Conservation (phyloP, 1,140 invertebrate species). For the Trialeurodes vaporariorum region DNA sequence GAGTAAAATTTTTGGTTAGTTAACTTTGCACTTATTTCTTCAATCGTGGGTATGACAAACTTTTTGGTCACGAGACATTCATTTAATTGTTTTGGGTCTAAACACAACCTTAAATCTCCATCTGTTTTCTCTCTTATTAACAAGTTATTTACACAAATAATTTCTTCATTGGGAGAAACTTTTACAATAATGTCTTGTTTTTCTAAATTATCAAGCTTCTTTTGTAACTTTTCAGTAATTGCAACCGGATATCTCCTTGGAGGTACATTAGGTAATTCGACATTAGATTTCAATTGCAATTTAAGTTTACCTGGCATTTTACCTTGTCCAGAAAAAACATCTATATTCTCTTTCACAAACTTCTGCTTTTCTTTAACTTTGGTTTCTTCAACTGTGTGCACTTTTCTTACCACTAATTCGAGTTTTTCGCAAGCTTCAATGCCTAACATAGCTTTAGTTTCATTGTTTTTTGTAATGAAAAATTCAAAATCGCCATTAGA, state of each 20-base stretch:
- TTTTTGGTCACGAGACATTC: constrained; percentile 10
- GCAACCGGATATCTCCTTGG: constrained; percentile 3
- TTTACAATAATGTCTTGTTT: background rate
- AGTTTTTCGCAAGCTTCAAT: constrained; percentile 17
- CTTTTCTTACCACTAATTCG: constrained; percentile 10
- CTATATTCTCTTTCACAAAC: constrained; percentile 12
- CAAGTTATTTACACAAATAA: constrained; percentile 30
- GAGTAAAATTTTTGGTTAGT: constrained; percentile 15
- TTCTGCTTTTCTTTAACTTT: constrained; percentile 4
- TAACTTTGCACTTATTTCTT: constrained; percentile 16
- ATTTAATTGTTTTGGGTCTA: constrained; percentile 27
- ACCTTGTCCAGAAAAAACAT: constrained; percentile 21
- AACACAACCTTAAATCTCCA: constrained; percentile 28
- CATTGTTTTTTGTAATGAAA: constrained; percentile 2
- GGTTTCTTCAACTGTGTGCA: background rate
- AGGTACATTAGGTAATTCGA: constrained; percentile 15
- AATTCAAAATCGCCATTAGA: constrained; percentile 10
- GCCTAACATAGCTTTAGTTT: constrained; percentile 14
- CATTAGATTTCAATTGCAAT: constrained; percentile 18
- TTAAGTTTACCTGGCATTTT: constrained; percentile 14
- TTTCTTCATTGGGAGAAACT: constrained; percentile 12
- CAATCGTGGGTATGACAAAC: constrained; percentile 16
- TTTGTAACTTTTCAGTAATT: constrained; percentile 5
- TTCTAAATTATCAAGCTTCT: background rate
- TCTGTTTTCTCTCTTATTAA: constrained; percentile 30